Evolutionary conservation across 2,888 invertebrate species (phyloP).

Genomic region (Callosobruchus maculatus): DNA sequence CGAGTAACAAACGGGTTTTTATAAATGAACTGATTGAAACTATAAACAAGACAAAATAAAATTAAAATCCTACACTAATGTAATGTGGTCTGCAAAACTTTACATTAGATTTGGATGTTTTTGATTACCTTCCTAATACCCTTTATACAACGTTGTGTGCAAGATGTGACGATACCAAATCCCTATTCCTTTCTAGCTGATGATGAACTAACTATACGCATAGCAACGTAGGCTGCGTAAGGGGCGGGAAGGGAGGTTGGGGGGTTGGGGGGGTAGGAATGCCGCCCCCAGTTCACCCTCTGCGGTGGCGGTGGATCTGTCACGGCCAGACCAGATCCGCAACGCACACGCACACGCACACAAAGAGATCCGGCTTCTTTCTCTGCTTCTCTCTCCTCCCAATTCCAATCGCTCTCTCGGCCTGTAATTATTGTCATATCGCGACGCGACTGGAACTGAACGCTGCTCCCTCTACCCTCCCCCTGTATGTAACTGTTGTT

Average conservation of each 20-base stretch:
- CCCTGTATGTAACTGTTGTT: not conserved
- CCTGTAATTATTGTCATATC: slow-evolving; percentile 43
- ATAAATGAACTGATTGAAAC: too few relatives aligned
- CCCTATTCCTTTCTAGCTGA: not conserved
- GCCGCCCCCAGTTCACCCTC: slow-evolving; percentile 16
- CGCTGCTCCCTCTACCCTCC: not conserved
- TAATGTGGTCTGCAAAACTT: too few relatives aligned
- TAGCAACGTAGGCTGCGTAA: not conserved
- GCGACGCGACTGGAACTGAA: slow-evolving; percentile 33
- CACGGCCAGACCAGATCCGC: slow-evolving; percentile 40
- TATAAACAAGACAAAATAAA: too few relatives aligned
- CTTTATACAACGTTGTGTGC: not conserved
- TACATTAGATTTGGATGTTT: too few relatives aligned
- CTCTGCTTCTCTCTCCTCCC: slow-evolving; percentile 14
- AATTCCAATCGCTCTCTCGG: slow-evolving; percentile 15
- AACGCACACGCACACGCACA: slow-evolving; percentile 23
- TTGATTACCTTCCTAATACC: too few relatives aligned
- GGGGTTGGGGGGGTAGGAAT: too few relatives aligned
- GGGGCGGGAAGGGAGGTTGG: slow-evolving; percentile 9
- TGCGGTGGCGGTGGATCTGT: slow-evolving; percentile 37
- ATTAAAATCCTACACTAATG: too few relatives aligned
- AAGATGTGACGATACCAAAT: not conserved
- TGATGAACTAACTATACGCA: not conserved
- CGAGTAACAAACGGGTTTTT: too few relatives aligned
- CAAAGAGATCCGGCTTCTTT: slow-evolving; percentile 47